phyloP scores from a whole-genome alignment of 2,113 vertebrate species.

The Dipodomys stephensi region DNA sequence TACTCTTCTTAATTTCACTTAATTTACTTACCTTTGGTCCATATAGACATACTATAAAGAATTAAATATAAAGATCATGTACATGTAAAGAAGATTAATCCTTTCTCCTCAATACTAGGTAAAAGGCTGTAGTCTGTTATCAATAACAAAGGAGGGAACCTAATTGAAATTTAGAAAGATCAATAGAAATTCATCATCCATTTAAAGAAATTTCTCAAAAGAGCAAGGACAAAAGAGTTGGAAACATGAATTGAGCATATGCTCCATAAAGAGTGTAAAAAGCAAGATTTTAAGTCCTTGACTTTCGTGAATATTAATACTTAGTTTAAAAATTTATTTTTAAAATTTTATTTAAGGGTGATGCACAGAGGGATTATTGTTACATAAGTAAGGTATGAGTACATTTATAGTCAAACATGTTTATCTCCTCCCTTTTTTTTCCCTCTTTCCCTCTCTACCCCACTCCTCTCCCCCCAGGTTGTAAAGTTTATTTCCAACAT shows the following conservation, averaged over 20 bases:
- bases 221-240: not conserved
- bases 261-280: not conserved
- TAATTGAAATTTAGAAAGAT: slow-evolving; percentile 49
- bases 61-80: not conserved
- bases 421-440: too few species aligned
- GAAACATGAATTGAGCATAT: not conserved
- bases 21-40: not conserved
- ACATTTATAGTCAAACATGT: too few species aligned
- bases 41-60: not conserved
- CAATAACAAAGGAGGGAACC: not conserved
- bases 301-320: not conserved
- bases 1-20: not conserved
- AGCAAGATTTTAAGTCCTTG: not conserved
- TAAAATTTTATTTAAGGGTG: too few species aligned
- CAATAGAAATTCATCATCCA: not conserved
- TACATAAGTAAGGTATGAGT: too few species aligned
- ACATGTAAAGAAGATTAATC: not conserved
- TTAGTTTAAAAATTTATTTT: not conserved
- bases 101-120: not conserved
- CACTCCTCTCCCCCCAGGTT: too few species aligned
- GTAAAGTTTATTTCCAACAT: too few species aligned
- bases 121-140: slow-evolving; percentile 6
- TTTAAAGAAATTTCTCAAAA: slow-evolving; percentile 34
- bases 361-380: too few species aligned
- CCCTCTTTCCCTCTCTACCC: too few species aligned